phyloP scores from a whole-genome alignment of 1,140 invertebrate species.

The Drosophila saltans region DNA sequence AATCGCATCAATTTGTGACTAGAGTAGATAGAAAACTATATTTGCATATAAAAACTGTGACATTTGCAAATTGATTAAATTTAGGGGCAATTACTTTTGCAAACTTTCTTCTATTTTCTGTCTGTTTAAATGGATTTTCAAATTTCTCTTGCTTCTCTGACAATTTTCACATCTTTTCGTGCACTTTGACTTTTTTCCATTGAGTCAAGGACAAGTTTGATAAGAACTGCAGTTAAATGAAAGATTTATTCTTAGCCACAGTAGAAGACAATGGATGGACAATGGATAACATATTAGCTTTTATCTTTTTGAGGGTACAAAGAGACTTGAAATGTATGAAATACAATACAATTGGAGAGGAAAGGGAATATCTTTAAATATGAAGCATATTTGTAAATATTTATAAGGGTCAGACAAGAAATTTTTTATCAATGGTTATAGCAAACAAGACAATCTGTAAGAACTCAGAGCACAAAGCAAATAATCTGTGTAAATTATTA shows the following conservation, averaged over 20 bases:
- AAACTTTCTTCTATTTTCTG: not conserved
- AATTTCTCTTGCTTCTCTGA: not conserved
- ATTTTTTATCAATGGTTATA: not conserved
- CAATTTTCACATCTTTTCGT: not conserved
- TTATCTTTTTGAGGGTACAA: not conserved
- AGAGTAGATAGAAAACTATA: too few species aligned
- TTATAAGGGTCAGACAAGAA: constrained; percentile 9
- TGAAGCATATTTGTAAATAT: constrained; percentile 16
- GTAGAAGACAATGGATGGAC: not conserved
- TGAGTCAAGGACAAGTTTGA: not conserved
- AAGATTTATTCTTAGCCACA: not conserved
- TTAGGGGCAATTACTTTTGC: not conserved
- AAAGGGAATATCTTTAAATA: not conserved
- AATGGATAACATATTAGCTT: not conserved
- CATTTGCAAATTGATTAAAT: not conserved
- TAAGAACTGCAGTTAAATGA: not conserved
- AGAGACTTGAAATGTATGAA: not conserved
- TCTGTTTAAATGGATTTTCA: not conserved
- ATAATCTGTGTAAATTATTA: too few species aligned
- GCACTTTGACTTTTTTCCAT: constrained; percentile 1
- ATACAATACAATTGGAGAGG: not conserved
- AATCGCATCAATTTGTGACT: too few species aligned
- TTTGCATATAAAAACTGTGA: too few species aligned
- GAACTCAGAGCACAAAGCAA: too few species aligned
- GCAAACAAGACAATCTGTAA: too few species aligned